phyloP scores from a whole-genome alignment of 2,113 vertebrate species.

The Oplegnathus fasciatus region DNA sequence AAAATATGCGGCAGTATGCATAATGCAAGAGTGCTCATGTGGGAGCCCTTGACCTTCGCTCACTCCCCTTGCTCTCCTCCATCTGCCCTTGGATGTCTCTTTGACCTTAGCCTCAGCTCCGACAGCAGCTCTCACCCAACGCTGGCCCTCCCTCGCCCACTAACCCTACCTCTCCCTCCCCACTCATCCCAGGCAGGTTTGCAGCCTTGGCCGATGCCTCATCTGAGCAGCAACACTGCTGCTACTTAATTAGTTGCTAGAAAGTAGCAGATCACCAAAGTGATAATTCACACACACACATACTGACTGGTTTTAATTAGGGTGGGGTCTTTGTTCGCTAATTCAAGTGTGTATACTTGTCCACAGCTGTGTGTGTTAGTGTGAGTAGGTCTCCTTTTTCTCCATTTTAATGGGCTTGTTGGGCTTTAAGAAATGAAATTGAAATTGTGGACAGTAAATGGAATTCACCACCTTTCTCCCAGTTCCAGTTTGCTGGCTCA shows the following conservation, averaged over 20 bases:
- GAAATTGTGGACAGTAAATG: conserved; percentile 71
- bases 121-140: background rate
- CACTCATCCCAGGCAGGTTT: background rate
- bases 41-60: conserved; percentile 49
- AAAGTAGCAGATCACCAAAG: conserved; percentile 83
- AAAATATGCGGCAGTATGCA: conserved; percentile 55
- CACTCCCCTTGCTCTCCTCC: conserved; percentile 28
- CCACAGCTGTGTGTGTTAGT: conserved; percentile 15
- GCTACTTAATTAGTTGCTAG: conserved; percentile 74
- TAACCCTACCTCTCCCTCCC: background rate
- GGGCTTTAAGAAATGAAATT: conserved; percentile 73
- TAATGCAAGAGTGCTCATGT: conserved; percentile 33
- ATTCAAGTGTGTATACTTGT: conserved; percentile 22
- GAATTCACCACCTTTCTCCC: conserved; percentile 54
- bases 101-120: conserved; percentile 17
- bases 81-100: conserved; percentile 24
- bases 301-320: conserved; percentile 57
- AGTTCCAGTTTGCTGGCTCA: conserved; percentile 62
- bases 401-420: conserved; percentile 67
- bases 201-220: background rate
- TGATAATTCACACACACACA: conserved; percentile 62
- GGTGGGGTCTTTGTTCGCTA: conserved; percentile 43
- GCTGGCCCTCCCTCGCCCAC: background rate
- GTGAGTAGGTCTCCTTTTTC: conserved; percentile 6
- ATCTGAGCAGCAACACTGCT: conserved; percentile 57